Conservation (phyloP, 2,888 invertebrate genomes). For the Drosophila nr. perissopoda region DNA sequence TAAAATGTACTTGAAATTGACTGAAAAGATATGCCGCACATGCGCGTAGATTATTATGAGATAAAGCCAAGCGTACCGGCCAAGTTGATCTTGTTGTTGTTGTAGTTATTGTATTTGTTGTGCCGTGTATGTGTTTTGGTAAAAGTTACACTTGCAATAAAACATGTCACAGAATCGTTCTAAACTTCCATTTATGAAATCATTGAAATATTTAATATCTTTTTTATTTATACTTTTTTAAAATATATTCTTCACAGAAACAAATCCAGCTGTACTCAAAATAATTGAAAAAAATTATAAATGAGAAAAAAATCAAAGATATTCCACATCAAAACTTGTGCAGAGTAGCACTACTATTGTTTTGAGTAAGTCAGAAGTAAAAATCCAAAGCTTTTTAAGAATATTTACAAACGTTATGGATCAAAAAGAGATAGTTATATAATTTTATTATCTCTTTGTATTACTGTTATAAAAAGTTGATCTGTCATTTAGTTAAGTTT, state of each 20-base stretch:
- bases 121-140: conserved; percentile 4
- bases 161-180: neutral
- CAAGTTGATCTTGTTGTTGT: conserved; percentile 26
- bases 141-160: conserved; percentile 4
- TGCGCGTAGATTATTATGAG: conserved; percentile 78
- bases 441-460: neutral
- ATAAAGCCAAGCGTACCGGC: conserved; percentile 58
- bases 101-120: conserved; percentile 8
- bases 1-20: conserved; percentile 78
- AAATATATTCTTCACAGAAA: neutral
- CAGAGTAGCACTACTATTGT: neutral
- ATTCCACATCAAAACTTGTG: neutral
- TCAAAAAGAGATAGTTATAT: neutral
- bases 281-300: neutral
- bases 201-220: neutral
- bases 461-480: neutral
- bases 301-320: neutral
- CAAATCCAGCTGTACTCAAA: neutral
- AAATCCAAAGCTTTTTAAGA: neutral
- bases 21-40: conserved; percentile 79
- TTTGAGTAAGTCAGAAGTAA: neutral
- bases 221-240: neutral
- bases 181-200: neutral
- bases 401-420: neutral
- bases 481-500: neutral